Conservation (phyloP, 2,888 invertebrate genomes). For the Maniola hyperantus region DNA sequence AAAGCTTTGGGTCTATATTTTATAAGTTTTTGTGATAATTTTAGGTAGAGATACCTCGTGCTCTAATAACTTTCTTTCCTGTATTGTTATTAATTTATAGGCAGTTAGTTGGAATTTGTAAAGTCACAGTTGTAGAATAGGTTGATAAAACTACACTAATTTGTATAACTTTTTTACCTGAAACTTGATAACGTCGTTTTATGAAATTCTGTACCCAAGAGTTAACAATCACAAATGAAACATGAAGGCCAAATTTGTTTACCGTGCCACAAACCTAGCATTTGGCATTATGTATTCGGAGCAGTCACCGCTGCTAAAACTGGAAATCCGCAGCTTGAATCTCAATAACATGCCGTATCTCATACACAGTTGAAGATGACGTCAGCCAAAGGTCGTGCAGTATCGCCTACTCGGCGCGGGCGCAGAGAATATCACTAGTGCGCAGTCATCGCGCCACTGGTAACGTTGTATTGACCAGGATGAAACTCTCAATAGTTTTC, state of each 20-base stretch:
- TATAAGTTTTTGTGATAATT: no score
- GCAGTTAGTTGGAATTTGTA: not conserved
- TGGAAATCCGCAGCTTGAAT: conserved; percentile 64
- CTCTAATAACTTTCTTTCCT: no score
- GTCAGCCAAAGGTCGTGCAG: conserved; percentile 74
- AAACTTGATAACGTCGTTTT: conserved; percentile 2
- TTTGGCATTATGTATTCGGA: conserved; percentile 46
- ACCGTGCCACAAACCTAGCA: conserved; percentile 40
- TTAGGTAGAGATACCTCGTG: no score
- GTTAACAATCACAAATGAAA: conserved; percentile 14
- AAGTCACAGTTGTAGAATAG: not conserved
- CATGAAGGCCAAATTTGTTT: conserved; percentile 60
- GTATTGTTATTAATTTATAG: no score
- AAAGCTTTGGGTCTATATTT: no score
- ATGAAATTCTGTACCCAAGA: not conserved
- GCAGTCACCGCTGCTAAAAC: conserved; percentile 63
- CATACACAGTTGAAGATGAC: conserved; percentile 60
- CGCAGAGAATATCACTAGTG: conserved; percentile 75
- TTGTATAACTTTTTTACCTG: not conserved
- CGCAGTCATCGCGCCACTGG: conserved; percentile 65
- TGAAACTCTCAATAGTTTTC: conserved; percentile 63
- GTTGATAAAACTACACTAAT: no score
- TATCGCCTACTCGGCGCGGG: conserved; percentile 58
- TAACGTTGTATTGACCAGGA: conserved; percentile 61
- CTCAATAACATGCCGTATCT: conserved; percentile 65